Conservation (phyloP, 2,888 invertebrate genomes). For the Lasius platythorax region DNA sequence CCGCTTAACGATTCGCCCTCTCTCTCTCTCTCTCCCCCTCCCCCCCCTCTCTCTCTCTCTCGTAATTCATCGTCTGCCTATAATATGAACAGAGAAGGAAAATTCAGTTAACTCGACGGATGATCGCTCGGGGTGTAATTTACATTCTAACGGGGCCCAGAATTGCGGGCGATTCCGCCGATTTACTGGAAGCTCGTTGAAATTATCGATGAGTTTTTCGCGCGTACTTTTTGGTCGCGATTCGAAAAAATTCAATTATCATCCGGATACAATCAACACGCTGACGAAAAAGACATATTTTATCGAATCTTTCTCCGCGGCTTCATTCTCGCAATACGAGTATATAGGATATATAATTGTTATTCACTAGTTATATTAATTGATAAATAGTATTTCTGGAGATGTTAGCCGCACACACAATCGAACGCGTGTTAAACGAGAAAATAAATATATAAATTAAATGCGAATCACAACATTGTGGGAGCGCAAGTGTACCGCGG, state of each 20-base stretch:
- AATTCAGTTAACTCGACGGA: slow-evolving; percentile 43
- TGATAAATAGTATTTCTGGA: not conserved
- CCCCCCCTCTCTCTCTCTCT: not conserved
- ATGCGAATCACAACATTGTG: slow-evolving; percentile 8
- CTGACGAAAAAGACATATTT: slow-evolving; percentile 26
- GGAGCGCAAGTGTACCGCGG: slow-evolving; percentile 14
- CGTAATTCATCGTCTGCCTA: slow-evolving; percentile 16
- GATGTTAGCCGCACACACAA: not conserved
- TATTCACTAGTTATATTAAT: slow-evolving; percentile 6
- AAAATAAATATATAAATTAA: slow-evolving; percentile 17
- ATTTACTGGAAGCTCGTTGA: slow-evolving; percentile 32
- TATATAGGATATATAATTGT: not conserved
- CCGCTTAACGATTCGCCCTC: slow-evolving; percentile 41
- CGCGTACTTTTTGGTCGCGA: slow-evolving; percentile 7
- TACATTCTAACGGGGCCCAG: slow-evolving; percentile 36
- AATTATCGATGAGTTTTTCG: slow-evolving; percentile 39
- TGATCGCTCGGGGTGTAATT: slow-evolving; percentile 45
- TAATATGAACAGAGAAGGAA: slow-evolving; percentile 33
- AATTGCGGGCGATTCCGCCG: slow-evolving; percentile 31
- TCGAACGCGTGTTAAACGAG: not conserved
- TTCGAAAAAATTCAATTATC: slow-evolving; percentile 41
- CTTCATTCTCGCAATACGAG: slow-evolving; percentile 13
- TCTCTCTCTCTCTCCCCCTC: not conserved
- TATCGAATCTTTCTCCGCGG: slow-evolving; percentile 16
- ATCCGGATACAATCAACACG: slow-evolving; percentile 20